These are phyloP conservation scores for Dallia pectoralis DNA, from an alignment of 2,797 vertebrate species.

Conservation along the genomic window DNA sequence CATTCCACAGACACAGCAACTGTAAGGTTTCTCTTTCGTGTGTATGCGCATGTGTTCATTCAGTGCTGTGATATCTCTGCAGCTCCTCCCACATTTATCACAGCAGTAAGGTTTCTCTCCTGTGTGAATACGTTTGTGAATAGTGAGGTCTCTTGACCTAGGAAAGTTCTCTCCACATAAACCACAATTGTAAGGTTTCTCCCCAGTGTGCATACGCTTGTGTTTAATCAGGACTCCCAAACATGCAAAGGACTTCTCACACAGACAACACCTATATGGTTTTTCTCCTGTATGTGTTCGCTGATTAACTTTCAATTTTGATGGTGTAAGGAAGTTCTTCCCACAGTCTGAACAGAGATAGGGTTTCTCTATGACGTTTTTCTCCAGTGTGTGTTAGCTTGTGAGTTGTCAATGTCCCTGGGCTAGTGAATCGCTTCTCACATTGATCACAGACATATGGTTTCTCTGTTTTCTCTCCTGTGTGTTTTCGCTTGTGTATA, in stretches of 20 bases:
- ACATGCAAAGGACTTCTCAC: not conserved
- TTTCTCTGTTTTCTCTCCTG: not conserved
- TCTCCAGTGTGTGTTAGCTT: not conserved
- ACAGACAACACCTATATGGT: not conserved
- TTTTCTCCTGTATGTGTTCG: not conserved
- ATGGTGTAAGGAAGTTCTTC: not conserved
- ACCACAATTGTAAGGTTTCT: not conserved
- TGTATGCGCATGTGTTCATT: not conserved
- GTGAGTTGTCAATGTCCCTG: not conserved
- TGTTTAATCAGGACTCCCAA: not conserved
- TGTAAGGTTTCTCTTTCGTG: conserved; percentile 1
- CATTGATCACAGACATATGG: not conserved
- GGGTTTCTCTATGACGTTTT: no score
- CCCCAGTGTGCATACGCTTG: not conserved
- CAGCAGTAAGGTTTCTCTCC: not conserved
- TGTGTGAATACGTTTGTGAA: conserved; percentile 1
- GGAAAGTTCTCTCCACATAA: not conserved
- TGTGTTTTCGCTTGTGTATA: not conserved
- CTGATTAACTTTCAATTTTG: not conserved
- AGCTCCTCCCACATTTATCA: not conserved
- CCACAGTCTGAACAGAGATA: not conserved
- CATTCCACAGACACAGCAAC: not conserved
- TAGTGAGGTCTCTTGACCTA: not conserved
- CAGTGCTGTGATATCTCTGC: not conserved
- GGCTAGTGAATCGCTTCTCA: not conserved